Percentiles rank a stretch among this genome's conserved stretches.
phyloP scores from a whole-genome alignment of 2,113 vertebrate species.

The Clarias magur region DNA sequence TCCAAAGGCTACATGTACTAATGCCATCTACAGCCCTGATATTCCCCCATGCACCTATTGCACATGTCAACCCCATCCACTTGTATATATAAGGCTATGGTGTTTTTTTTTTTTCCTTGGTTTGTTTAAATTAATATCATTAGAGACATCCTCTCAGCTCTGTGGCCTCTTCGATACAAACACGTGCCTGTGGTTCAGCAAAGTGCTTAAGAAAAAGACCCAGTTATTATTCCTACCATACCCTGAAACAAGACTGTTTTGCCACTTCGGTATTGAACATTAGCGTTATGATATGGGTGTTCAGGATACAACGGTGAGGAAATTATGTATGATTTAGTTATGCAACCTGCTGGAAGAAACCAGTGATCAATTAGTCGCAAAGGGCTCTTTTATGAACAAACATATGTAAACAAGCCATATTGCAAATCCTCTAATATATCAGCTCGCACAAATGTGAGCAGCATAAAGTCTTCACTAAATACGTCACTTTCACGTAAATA shows the following conservation, averaged over 20 bases:
- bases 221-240: conserved; percentile 68
- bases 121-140: conserved; percentile 79
- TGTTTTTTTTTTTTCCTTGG: conserved; percentile 55
- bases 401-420: conserved; percentile 43
- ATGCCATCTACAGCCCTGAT: conserved; percentile 51
- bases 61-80: conserved; percentile 67
- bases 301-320: conserved; percentile 26
- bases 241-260: conserved; percentile 43
- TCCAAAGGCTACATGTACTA: conserved; percentile 91
- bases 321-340: conserved; percentile 19
- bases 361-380: conserved; percentile 32
- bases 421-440: conserved; percentile 33
- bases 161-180: conserved; percentile 71
- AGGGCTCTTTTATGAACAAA: conserved; percentile 48
- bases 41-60: conserved; percentile 65
- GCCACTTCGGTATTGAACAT: conserved; percentile 33
- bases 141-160: conserved; percentile 72
- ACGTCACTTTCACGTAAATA: background rate
- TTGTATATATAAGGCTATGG: conserved; percentile 73
- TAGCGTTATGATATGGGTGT: conserved; percentile 19
- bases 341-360: conserved; percentile 34
- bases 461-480: conserved; percentile 16
- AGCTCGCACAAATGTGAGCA: background rate
- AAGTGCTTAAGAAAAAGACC: conserved; percentile 80
- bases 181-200: conserved; percentile 75